Evolutionary conservation across 1,140 invertebrate species (phyloP).

Genomic region (Triops longicaudatus): DNA sequence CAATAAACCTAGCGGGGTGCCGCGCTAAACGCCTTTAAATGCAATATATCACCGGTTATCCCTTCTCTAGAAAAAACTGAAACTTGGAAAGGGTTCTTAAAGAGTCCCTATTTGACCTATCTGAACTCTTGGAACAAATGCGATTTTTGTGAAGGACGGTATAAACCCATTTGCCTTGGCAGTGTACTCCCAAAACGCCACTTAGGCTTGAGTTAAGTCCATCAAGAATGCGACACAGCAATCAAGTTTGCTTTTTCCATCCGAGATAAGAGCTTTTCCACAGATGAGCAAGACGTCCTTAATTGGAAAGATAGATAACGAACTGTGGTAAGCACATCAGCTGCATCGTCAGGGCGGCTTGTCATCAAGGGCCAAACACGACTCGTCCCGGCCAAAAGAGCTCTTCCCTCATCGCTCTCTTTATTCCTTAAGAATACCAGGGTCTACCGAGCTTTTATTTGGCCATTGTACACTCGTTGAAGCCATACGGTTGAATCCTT

Average conservation of each 20-base stretch:
- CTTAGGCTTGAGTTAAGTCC: neutral
- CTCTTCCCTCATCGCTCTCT: no score
- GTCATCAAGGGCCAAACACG: neutral
- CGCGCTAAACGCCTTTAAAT: neutral
- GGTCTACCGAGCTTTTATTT: neutral
- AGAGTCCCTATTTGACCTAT: neutral
- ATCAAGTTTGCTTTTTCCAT: neutral
- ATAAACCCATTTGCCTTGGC: no score
- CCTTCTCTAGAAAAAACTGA: neutral
- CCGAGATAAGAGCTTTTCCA: neutral
- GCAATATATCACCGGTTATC: neutral
- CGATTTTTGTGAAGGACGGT: neutral
- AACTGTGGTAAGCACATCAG: neutral
- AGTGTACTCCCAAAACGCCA: neutral
- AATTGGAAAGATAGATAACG: neutral
- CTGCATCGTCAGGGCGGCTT: neutral
- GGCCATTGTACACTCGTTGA: neutral
- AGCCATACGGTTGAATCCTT: slow-evolving; percentile 9
- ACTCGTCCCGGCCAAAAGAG: neutral
- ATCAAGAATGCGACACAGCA: neutral
- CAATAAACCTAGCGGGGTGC: neutral
- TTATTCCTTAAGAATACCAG: no score
- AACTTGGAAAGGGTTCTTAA: neutral
- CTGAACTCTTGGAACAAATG: neutral
- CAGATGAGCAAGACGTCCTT: neutral